Percentiles rank a stretch among this genome's conserved stretches.
Conservation (phyloP, 2,888 invertebrate genomes). For the Mesochorus sp. region DNA sequence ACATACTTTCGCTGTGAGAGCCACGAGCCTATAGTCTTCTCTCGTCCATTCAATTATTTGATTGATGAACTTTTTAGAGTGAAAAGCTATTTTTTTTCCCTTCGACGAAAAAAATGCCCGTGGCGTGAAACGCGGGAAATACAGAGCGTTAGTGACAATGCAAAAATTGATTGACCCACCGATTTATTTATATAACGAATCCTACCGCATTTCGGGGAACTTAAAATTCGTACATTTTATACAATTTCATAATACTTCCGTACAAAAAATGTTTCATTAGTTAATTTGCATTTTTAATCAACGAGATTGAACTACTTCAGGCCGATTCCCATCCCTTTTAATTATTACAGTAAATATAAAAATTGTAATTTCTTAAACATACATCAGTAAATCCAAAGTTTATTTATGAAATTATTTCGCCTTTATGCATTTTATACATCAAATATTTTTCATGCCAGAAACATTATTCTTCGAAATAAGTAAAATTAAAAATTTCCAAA, state of each 20-base stretch:
- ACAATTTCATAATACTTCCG: not conserved
- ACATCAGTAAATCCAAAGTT: no score
- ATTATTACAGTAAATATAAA: no score
- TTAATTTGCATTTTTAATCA: no score
- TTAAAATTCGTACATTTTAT: not conserved
- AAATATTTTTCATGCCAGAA: no score
- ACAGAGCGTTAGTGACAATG: constrained; percentile 39
- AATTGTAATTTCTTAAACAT: no score
- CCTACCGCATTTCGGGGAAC: constrained; percentile 7
- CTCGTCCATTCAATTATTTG: constrained; percentile 50
- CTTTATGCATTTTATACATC: no score
- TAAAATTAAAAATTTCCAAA: no score
- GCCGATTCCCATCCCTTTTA: no score
- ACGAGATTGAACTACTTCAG: no score
- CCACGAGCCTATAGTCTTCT: not conserved
- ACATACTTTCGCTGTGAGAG: not conserved
- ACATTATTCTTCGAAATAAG: no score
- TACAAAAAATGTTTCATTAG: no score
- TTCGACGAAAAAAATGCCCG: constrained; percentile 36
- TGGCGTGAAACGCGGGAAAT: constrained; percentile 31
- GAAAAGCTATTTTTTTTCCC: not conserved
- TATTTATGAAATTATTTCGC: no score
- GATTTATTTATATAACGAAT: constrained; percentile 50
- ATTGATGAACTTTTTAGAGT: constrained; percentile 53
- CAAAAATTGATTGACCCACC: constrained; percentile 51